A percentile compares a stretch with the other conserved stretches of the same genome.
These are phyloP conservation scores for Petrocephalus sullivani DNA, from an alignment of 2,797 vertebrate genomes.

Conservation along the genomic window DNA sequence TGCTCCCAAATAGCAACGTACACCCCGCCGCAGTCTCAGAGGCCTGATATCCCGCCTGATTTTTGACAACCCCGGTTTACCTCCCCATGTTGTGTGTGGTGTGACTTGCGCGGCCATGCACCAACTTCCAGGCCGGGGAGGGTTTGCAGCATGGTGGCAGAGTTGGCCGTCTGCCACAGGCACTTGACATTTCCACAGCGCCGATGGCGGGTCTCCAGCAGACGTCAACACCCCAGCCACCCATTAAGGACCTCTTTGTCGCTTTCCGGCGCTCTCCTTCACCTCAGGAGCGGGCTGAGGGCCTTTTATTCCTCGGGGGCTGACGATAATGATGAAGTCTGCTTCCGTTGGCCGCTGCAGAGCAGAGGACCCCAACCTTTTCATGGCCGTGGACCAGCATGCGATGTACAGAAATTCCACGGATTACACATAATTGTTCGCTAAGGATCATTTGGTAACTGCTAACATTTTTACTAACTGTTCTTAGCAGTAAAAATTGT, in stretches of 20 bases:
- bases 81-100: background rate
- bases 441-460: background rate
- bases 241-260: slow-evolving; percentile 2
- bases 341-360: background rate
- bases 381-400: background rate
- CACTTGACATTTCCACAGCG: slow-evolving; percentile 11
- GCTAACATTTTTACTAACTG: background rate
- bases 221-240: slow-evolving; percentile 3
- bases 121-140: background rate
- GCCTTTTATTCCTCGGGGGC: background rate
- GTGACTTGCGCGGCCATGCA: background rate
- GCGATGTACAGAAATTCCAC: background rate
- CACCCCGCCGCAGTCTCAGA: background rate
- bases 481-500: background rate
- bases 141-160: background rate
- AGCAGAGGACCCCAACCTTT: background rate
- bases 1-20: background rate
- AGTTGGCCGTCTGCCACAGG: slow-evolving; percentile 5
- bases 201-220: background rate
- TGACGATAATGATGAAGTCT: background rate
- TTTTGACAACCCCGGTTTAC: background rate
- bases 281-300: background rate
- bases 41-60: background rate
- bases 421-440: background rate
- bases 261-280: background rate